phyloP scores from a whole-genome alignment of 2,113 vertebrate species.

The Ahaetulla prasina region DNA sequence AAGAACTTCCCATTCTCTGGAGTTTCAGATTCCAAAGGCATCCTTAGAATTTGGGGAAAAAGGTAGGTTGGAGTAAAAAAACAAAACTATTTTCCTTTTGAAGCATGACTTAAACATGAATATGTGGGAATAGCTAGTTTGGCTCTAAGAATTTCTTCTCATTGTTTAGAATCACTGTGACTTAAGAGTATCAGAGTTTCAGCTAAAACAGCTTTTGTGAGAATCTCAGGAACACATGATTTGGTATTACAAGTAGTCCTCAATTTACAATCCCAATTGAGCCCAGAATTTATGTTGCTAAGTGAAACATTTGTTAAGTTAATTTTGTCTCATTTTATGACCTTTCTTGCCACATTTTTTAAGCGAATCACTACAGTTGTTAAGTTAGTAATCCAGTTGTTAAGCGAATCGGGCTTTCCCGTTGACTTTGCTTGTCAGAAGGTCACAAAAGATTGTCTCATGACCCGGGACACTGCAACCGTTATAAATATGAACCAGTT shows the following conservation, averaged over 20 bases:
- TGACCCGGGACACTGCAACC: too few species aligned
- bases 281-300: too few species aligned
- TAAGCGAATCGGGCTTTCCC: too few species aligned
- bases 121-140: neutral
- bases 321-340: too few species aligned
- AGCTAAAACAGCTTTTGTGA: neutral
- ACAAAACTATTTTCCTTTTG: neutral
- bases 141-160: neutral
- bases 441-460: too few species aligned
- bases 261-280: too few species aligned
- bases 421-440: too few species aligned
- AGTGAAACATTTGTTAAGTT: too few species aligned
- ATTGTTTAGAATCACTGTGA: neutral
- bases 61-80: neutral
- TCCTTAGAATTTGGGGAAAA: neutral
- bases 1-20: neutral
- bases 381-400: too few species aligned
- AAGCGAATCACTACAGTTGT: too few species aligned
- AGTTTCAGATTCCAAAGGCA: neutral
- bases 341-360: too few species aligned
- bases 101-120: neutral
- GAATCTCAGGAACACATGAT: neutral
- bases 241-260: neutral
- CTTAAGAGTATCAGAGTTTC: neutral
- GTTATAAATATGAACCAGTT: too few species aligned